Base-by-base conservation (phyloP, 1,140 invertebrate genomes). In the Pomacea maculata region DNA sequence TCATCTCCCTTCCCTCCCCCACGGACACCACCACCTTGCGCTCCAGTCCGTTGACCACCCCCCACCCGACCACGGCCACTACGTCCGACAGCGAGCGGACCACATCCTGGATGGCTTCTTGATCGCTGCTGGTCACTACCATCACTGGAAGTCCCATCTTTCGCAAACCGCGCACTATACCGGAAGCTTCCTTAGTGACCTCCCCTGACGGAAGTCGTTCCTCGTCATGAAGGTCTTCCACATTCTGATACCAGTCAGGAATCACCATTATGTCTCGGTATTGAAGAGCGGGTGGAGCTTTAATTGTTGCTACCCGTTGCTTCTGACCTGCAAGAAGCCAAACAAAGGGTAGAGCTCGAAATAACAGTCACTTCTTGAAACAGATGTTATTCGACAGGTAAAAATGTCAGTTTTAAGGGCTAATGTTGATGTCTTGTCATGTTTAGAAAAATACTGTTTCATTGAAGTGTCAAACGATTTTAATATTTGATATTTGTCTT, bases 1-100 rank as follows among this genome's bases (percentile, higher is more conserved):
- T n/a, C 19, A 70, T 70, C 65, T 68, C n/a, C 45, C 77, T 34
- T 21, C 77, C 77, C 45, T 78, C 65, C 15, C 77, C 77, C 64
- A 78, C 77, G 15, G 77, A 78, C 45, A 78, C 77, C 77, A 78
- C 77, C 65, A 78, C 77, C 67, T 78, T 78, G 3, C 77, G 65
- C 77, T 78, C 77, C 45, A 78, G 25, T 10, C 77, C 77, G 52
- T 78, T 78, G 45, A 54, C 57, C 34, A 78, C 77, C 19, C 77
- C 77, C 77, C 77, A 78, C 65, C 25, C 77, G 65, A 78, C 77
- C 65, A 78, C 77, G 1, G 77, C 64, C 0, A 78, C 77, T 0
- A n/a, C 77, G 15, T 78, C 67, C 11, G 34, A 1, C 8, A 54
- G 14, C n/a, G 77, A 65, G 17, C 65, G 67, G 8, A 65, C 77